Base-by-base conservation (phyloP, 2,888 invertebrate genomes). In the Galeopsomyia nigrocyanea region DNA sequence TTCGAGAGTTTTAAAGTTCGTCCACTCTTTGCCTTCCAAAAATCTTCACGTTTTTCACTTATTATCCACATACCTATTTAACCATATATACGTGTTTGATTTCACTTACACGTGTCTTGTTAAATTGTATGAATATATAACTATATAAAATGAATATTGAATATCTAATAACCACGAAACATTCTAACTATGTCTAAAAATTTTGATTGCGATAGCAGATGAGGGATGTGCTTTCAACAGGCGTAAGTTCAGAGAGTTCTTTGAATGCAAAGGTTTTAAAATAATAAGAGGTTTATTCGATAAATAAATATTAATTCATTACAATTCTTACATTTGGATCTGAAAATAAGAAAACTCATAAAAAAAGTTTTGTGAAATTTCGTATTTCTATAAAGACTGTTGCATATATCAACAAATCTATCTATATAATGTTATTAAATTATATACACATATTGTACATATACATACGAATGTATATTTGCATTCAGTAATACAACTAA, bases 1-100 rank as follows among this genome's bases (percentile, higher is more conserved):
- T 56, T 76, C 76, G 78, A 75, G 79, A 79, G 76, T 79, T 68
- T 70, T 58, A 64, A 77, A 77, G 77, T 80, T 82, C 80, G 78
- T 82, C 79, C 83, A 83, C 80, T 83, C 77, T 83, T 81, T 82
- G 83, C 83, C 83, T 83, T 83, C 80, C 79, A 78, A 79, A 77
- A 77, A 74, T 79, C 77, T 78, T 81, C 78, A 78, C 78, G 79
- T 75, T 77, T 76, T 71, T 73, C 62, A 70, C 69, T 75, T 69
- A 73, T 62, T 71, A 72, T 75, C 70, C 68, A 73, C 63, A 68
- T 69, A 73, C 71, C 75, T 76, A 65, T 72, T 75, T 70, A 74
- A 69, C 63, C 68, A 71, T 73, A 64, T 68, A 69, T 50, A 71
- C 75, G 72, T 75, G 71, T 71, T 69, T 75, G 74, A 77, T 78